Evolutionary conservation across 2,888 invertebrate genomes (phyloP).

Genomic region (Venustoraphidia nigricollis): DNA sequence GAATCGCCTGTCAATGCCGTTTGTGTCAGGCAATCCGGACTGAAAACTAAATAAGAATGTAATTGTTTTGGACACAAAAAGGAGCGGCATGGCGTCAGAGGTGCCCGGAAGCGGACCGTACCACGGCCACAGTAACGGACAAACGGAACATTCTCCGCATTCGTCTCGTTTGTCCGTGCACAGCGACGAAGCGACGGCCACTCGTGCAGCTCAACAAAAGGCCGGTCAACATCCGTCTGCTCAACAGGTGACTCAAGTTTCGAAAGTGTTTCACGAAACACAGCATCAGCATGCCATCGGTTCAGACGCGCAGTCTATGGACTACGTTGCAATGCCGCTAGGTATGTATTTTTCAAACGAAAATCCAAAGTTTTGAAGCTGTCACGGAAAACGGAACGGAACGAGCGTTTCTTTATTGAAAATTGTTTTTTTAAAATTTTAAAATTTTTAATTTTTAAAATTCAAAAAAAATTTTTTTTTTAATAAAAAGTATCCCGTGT

Average conservation of each 20-base stretch:
- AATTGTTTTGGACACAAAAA: not conserved
- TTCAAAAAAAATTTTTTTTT: no score
- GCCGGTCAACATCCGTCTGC: conserved; percentile 52
- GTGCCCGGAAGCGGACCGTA: conserved; percentile 21
- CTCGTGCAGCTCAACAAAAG: conserved; percentile 49
- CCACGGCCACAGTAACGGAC: conserved; percentile 43
- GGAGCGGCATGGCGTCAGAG: conserved; percentile 18
- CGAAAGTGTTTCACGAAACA: conserved; percentile 51
- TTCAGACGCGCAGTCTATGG: conserved; percentile 34
- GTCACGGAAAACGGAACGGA: no score
- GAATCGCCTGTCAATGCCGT: no score
- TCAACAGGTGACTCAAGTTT: conserved; percentile 54
- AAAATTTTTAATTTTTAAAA: no score
- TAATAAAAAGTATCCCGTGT: no score
- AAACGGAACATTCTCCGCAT: conserved; percentile 46
- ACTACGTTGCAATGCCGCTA: conserved; percentile 34
- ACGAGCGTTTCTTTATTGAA: no score
- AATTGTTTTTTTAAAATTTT: no score
- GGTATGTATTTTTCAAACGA: conserved; percentile 20
- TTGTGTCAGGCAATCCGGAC: not conserved
- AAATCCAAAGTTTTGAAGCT: no score
- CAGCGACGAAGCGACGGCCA: conserved; percentile 33
- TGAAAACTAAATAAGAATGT: not conserved
- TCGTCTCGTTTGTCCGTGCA: conserved; percentile 35
- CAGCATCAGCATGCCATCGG: conserved; percentile 31